Evolutionary conservation across 2,797 vertebrate genomes (phyloP).

Genomic region (Sorex maritimensis): DNA sequence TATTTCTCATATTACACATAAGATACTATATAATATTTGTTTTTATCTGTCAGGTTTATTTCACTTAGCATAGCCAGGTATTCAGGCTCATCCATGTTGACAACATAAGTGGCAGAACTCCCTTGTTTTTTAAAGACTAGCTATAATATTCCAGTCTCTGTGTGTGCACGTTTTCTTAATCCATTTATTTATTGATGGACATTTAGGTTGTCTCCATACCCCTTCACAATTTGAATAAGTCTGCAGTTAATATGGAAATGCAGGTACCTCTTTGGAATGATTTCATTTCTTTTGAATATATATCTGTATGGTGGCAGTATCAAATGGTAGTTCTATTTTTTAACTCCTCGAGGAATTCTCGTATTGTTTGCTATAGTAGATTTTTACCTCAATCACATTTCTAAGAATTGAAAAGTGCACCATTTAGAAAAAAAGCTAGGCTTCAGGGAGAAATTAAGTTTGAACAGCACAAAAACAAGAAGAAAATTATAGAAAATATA

Average conservation of each 20-base stretch:
- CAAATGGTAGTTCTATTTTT: background rate
- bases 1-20: background rate
- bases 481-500: background rate
- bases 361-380: background rate
- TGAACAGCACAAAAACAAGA: constrained; percentile 39
- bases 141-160: background rate
- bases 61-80: background rate
- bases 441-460: constrained; percentile 53
- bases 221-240: background rate
- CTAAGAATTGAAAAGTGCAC: background rate
- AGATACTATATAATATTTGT: background rate
- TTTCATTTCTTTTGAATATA: background rate
- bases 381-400: background rate
- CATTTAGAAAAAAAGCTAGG: background rate
- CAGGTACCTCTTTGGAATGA: background rate
- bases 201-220: background rate
- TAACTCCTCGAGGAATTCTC: constrained; percentile 13
- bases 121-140: background rate
- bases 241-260: background rate
- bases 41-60: background rate
- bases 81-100: background rate
- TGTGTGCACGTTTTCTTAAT: background rate
- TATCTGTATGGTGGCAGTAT: background rate
- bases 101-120: background rate
- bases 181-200: background rate